Conservation (phyloP, 2,888 invertebrate genomes). For the Aleiodes alternator region DNA sequence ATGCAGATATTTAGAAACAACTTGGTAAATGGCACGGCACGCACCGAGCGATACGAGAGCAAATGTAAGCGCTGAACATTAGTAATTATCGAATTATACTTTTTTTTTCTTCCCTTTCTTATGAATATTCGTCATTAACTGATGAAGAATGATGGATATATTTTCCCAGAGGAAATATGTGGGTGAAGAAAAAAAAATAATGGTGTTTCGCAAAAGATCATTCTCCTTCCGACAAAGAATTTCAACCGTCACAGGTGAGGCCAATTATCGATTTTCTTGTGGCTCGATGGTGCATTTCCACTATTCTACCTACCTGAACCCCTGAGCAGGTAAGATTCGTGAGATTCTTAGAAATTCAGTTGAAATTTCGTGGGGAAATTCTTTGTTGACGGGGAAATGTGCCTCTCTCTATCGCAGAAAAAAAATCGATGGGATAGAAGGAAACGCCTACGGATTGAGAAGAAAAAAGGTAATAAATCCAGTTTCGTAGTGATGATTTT, state of each 20-base stretch:
- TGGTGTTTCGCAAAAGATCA: neutral
- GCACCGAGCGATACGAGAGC: neutral
- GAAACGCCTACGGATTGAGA: no score
- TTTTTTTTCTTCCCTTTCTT: neutral
- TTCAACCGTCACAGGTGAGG: slow-evolving; percentile 7
- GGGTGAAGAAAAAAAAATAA: neutral
- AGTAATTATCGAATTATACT: neutral
- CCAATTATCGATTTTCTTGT: slow-evolving; percentile 1
- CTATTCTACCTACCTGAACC: neutral
- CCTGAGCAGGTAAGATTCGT: slow-evolving; percentile 10
- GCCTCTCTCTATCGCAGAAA: no score
- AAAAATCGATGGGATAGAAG: no score
- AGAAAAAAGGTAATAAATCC: no score
- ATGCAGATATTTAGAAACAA: neutral
- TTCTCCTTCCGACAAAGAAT: slow-evolving; percentile 22
- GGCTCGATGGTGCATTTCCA: neutral
- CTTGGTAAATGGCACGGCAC: neutral
- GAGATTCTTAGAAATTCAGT: neutral
- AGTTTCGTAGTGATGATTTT: no score
- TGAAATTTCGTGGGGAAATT: slow-evolving; percentile 1
- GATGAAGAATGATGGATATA: neutral
- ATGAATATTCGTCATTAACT: neutral
- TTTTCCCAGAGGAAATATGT: neutral
- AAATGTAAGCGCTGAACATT: neutral
- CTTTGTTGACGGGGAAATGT: slow-evolving; percentile 12